Evolutionary conservation across 2,888 invertebrate species (phyloP), one percentile per base, ranked within the genome.

Genomic region (Erebia ligea): DNA sequence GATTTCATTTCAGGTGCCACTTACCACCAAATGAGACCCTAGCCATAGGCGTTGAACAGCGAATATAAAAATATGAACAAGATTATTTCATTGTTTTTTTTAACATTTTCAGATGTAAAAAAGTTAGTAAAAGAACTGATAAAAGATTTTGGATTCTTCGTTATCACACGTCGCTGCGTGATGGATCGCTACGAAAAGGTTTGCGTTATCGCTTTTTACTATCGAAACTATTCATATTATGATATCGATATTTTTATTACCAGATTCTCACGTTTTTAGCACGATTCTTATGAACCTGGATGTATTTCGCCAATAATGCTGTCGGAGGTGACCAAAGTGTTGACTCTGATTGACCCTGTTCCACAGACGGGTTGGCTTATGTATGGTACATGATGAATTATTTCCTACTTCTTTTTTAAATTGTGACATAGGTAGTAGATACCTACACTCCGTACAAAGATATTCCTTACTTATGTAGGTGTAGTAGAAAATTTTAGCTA

Each of bases 101-200:
- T 17, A 56, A 54, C 15, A 25, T 66, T 76, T 74, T 52, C 80
- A 92, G 93, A 92, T 79, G 75, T 84, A 5, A 81, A 82, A 56
- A 77, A 71, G 64, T 73, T 93, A 52, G 87, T 80, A 10, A 89
- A 84, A 77, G 85, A 84, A 48, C 62, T 92, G 78, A 85, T 91
- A 75, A 91, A 87, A 80, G 86, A 89, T 73, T 77, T 91, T 4
- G 92, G 92, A 15, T 82, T 85, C 67, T 86, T 88, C 71, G 89
- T 90, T 34, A 87, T 93, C 73, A 91, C 91, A 42, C 86, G 93
- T 15, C 86, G 88, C 11, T 86, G 81, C 76, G 85, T 93, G 71
- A 86, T 92, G 85, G 92, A 92, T 80, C 84, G 86, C 15, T 91
- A 89, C 72, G 89, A 91, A 75, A 89, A 84, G 85, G 92, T 91